These are phyloP conservation scores for Pygathrix nemaeus DNA, from an alignment of 2,113 vertebrate species.

Conservation along the genomic window DNA sequence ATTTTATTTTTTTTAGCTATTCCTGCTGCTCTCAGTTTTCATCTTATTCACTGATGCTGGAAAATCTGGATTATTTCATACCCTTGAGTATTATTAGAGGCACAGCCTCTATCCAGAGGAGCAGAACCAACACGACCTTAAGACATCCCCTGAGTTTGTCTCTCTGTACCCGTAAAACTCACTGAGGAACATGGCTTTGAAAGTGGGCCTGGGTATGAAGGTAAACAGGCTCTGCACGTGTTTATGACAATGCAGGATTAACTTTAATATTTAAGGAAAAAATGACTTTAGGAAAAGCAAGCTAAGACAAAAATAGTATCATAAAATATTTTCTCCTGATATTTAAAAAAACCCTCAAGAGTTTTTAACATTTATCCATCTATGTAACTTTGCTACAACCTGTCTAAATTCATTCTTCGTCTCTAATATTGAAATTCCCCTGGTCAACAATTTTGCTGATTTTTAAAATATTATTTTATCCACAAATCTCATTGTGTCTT, in stretches of 20 bases:
- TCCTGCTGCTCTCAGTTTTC: background rate
- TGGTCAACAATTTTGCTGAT: conserved; percentile 1
- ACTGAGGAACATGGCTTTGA: background rate
- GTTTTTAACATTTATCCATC: conserved; percentile 27
- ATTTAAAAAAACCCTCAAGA: background rate
- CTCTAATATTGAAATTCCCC: background rate
- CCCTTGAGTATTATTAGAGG: conserved; percentile 22
- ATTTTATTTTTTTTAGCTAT: background rate
- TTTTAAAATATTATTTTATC: conserved; percentile 61
- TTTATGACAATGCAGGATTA: background rate
- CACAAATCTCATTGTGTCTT: conserved; percentile 52
- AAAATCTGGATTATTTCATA: conserved; percentile 48
- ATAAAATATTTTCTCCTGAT: conserved; percentile 3
- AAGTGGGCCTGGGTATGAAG: conserved; percentile 22
- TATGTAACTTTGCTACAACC: background rate
- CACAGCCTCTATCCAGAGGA: background rate
- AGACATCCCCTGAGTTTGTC: background rate
- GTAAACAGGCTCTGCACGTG: background rate
- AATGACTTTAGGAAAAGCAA: conserved; percentile 55
- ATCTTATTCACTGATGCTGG: conserved; percentile 18
- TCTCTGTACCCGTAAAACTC: conserved; percentile 39
- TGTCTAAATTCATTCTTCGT: conserved; percentile 27
- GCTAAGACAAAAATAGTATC: conserved; percentile 9
- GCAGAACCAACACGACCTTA: background rate
- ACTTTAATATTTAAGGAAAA: background rate